These are phyloP conservation scores for Antheraea pernyi DNA, from an alignment of 1,140 invertebrate genomes.

Conservation along the genomic window DNA sequence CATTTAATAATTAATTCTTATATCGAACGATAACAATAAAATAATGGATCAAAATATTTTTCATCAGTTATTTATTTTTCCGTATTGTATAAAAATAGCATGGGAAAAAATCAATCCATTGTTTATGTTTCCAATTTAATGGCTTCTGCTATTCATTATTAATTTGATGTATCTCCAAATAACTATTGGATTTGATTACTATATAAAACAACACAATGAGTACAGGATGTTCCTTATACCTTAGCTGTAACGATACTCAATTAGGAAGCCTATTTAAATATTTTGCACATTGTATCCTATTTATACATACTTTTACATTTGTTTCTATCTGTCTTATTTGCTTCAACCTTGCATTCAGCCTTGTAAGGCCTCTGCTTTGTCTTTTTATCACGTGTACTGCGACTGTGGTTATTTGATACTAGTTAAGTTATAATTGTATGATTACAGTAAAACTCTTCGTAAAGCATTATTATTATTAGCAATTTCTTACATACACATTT, in stretches of 20 bases:
- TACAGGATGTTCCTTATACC: constrained; percentile 5
- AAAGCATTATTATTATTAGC: too few species aligned
- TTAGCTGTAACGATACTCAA: not conserved
- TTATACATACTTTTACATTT: constrained; percentile 20
- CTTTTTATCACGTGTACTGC: constrained; percentile 41
- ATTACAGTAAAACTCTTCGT: not conserved
- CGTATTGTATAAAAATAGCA: too few species aligned
- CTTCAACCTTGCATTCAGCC: constrained; percentile 57
- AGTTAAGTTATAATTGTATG: constrained; percentile 11
- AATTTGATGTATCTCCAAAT: not conserved
- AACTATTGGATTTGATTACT: not conserved
- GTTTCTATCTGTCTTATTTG: constrained; percentile 32
- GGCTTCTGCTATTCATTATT: not conserved
- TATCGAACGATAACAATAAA: too few species aligned
- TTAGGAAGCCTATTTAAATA: constrained; percentile 7
- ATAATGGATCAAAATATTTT: too few species aligned
- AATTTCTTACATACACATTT: too few species aligned
- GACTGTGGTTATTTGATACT: constrained; percentile 48
- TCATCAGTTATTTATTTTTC: too few species aligned
- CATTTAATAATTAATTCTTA: too few species aligned
- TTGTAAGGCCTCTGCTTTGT: constrained; percentile 67
- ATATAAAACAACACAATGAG: not conserved
- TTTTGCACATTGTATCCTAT: constrained; percentile 1
- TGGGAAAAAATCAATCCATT: too few species aligned
- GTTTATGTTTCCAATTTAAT: not conserved